A percentile compares a stretch with the other conserved stretches of the same genome.
Conservation (phyloP, 2,113 vertebrate genomes). For the Tricholaema leucomelas region DNA sequence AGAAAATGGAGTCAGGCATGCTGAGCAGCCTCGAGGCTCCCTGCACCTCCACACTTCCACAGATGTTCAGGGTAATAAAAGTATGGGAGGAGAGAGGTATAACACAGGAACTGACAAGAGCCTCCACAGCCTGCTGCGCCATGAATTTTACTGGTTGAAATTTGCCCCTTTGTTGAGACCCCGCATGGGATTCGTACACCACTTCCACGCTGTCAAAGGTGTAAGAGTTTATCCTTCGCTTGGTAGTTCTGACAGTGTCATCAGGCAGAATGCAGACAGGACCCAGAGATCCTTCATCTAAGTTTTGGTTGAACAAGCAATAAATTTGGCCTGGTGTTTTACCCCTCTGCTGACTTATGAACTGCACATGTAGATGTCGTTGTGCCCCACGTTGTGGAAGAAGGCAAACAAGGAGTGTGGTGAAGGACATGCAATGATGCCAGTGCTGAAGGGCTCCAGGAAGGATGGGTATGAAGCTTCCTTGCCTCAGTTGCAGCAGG, state of each 20-base stretch:
- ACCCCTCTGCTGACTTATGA: neutral
- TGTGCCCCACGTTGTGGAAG: neutral
- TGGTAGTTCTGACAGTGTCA: neutral
- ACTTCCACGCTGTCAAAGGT: neutral
- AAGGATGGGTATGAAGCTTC: neutral
- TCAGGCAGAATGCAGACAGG: neutral
- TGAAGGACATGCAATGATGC: neutral
- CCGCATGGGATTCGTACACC: neutral
- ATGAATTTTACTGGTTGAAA: slow-evolving; percentile 17
- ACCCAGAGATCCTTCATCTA: neutral
- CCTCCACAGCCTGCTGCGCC: neutral
- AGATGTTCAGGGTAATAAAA: slow-evolving; percentile 57
- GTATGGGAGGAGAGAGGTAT: neutral
- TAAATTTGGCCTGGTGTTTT: neutral
- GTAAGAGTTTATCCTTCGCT: neutral
- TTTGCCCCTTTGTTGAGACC: slow-evolving; percentile 18
- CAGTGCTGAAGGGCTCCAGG: neutral
- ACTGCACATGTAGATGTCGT: neutral
- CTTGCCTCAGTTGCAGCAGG: neutral
- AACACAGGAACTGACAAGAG: neutral
- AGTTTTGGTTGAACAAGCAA: neutral
- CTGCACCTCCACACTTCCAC: neutral
- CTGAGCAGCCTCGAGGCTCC: slow-evolving; percentile 50
- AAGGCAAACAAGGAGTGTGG: neutral
- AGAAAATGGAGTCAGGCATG: slow-evolving; percentile 31